These are phyloP conservation scores for Ormia ochracea DNA, from an alignment of 2,888 invertebrate species.

Conservation along the genomic window DNA sequence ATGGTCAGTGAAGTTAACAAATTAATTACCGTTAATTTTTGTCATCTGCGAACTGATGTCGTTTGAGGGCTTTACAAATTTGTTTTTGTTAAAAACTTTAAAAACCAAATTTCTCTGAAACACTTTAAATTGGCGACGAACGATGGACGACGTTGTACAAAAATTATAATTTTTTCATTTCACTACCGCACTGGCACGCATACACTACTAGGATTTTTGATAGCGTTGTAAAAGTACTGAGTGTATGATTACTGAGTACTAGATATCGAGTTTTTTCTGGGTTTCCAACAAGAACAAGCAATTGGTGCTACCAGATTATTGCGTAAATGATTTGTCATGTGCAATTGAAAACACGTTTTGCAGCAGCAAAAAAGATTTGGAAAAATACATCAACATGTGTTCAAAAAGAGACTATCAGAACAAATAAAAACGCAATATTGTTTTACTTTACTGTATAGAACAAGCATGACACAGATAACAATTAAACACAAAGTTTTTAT, in stretches of 20 bases:
- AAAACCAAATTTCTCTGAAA: conserved; percentile 51
- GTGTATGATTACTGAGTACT: background rate
- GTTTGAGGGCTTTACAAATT: background rate
- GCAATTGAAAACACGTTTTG: too few relatives aligned
- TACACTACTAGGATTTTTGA: conserved; percentile 16
- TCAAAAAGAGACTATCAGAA: too few relatives aligned
- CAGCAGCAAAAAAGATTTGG: too few relatives aligned
- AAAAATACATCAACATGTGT: too few relatives aligned
- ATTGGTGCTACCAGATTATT: background rate
- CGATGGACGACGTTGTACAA: conserved; percentile 57
- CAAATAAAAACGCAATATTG: too few relatives aligned
- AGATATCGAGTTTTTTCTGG: background rate
- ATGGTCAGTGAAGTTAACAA: conserved; percentile 7
- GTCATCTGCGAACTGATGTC: background rate
- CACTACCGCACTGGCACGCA: conserved; percentile 48
- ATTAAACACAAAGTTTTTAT: too few relatives aligned
- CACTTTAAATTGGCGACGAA: conserved; percentile 50
- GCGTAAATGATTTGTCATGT: too few relatives aligned
- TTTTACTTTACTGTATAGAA: too few relatives aligned
- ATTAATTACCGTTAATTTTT: conserved; percentile 48
- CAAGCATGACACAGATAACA: too few relatives aligned
- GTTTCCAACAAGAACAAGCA: background rate
- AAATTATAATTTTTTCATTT: conserved; percentile 49
- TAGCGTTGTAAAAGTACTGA: conserved; percentile 21
- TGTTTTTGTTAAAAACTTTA: conserved; percentile 35